phyloP scores from a whole-genome alignment of 2,113 vertebrate genomes.

The Lamprotornis superbus region DNA sequence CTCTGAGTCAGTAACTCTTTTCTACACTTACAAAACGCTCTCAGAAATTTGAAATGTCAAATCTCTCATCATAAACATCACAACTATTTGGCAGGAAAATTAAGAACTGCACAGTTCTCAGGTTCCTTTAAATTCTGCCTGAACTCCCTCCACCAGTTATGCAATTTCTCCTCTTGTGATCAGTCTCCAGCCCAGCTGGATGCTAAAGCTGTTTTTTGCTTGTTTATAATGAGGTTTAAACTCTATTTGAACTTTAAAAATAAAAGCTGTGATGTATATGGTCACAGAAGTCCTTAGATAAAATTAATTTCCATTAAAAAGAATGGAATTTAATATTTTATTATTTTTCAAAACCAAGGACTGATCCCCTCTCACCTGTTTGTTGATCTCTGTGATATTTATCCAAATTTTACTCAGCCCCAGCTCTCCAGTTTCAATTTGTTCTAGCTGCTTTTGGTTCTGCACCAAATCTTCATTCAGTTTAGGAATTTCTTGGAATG shows the following conservation, averaged over 20 bases:
- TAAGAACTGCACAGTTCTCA: neutral
- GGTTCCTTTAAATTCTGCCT: neutral
- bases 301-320: neutral
- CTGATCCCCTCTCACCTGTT: slow-evolving; percentile 80
- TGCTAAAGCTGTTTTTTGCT: neutral
- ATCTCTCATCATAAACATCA: neutral
- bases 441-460: slow-evolving; percentile 84
- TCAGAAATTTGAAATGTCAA: neutral
- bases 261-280: neutral
- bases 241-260: neutral
- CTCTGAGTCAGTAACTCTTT: neutral
- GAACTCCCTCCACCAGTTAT: neutral
- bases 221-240: neutral
- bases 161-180: neutral
- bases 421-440: slow-evolving; percentile 86
- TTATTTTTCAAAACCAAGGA: neutral
- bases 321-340: neutral
- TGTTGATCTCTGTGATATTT: slow-evolving; percentile 93
- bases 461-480: slow-evolving; percentile 89
- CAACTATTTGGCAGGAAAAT: neutral
- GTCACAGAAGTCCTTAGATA: neutral
- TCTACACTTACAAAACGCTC: accelerated
- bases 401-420: slow-evolving; percentile 89
- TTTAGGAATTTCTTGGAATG: slow-evolving; percentile 90
- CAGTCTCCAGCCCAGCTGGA: neutral